Conservation (phyloP, 1,140 invertebrate genomes). For the Maconellicoccus hirsutus region DNA sequence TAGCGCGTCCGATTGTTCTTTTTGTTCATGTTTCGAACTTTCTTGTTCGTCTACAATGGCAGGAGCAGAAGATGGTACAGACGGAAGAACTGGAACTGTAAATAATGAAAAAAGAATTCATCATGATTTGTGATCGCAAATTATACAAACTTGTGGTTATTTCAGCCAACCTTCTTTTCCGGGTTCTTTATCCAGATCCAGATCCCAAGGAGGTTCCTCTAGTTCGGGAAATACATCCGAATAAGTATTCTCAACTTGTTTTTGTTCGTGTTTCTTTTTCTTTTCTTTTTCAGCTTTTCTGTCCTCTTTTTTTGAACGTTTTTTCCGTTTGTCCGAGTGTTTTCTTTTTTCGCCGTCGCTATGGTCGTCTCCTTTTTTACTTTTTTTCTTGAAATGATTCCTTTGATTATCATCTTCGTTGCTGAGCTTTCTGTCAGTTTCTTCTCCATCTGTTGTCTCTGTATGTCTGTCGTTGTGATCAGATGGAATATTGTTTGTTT, state of each 20-base stretch:
- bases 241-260: neutral
- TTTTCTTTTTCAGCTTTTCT: neutral
- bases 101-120: too few relatives aligned
- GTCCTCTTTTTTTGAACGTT: constrained; percentile 3
- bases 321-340: constrained; percentile 11
- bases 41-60: neutral
- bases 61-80: neutral
- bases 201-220: neutral
- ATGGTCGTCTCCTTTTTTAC: neutral
- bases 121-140: too few relatives aligned
- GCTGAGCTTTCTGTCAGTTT: neutral
- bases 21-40: neutral
- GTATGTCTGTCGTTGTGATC: neutral
- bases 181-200: neutral
- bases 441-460: neutral
- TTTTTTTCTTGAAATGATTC: neutral
- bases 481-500: neutral
- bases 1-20: constrained; percentile 2
- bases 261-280: neutral
- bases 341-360: neutral
- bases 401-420: neutral
- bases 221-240: neutral
- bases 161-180: neutral
- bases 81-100: too few relatives aligned
- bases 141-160: too few relatives aligned